Conservation (phyloP, 2,797 vertebrate species). For the Protosalanx chinensis region DNA sequence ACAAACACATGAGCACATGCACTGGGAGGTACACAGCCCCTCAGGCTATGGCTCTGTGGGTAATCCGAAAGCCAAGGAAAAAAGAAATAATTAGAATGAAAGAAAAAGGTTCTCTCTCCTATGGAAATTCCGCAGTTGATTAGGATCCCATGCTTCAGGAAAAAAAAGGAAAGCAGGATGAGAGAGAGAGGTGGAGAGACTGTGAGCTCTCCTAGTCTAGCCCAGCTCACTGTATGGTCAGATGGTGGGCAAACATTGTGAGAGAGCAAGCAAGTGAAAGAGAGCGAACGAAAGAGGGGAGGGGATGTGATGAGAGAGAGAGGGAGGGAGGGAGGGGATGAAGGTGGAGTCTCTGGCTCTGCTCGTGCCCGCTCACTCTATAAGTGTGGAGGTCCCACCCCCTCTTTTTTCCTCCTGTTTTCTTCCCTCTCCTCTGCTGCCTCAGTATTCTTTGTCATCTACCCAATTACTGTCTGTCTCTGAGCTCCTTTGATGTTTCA, state of each 20-base stretch:
- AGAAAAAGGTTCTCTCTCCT: conserved; percentile 29
- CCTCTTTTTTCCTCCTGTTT: conserved; percentile 31
- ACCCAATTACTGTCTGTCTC: background rate
- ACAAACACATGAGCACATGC: conserved; percentile 18
- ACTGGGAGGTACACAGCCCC: conserved; percentile 9
- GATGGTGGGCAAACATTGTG: conserved; percentile 31
- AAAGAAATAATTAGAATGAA: conserved; percentile 13
- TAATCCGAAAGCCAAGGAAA: conserved; percentile 33
- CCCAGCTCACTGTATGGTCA: conserved; percentile 36
- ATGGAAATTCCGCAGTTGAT: conserved; percentile 21
- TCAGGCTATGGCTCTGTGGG: conserved; percentile 28
- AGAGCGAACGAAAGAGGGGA: conserved; percentile 40
- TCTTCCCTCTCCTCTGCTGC: background rate
- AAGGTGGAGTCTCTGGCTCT: conserved; percentile 34
- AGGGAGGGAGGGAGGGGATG: conserved; percentile 12
- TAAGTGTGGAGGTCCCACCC: conserved; percentile 24
- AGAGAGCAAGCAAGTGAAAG: conserved; percentile 38
- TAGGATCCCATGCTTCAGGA: conserved; percentile 40
- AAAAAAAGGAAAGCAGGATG: background rate
- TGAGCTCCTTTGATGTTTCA: background rate
- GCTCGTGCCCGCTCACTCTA: conserved; percentile 48
- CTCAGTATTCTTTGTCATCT: background rate
- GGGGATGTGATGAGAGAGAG: conserved; percentile 26
- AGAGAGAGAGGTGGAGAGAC: conserved; percentile 4
- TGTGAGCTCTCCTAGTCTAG: conserved; percentile 23